These are phyloP conservation scores for Daboia siamensis DNA, from an alignment of 2,113 vertebrate species.

Conservation along the genomic window DNA sequence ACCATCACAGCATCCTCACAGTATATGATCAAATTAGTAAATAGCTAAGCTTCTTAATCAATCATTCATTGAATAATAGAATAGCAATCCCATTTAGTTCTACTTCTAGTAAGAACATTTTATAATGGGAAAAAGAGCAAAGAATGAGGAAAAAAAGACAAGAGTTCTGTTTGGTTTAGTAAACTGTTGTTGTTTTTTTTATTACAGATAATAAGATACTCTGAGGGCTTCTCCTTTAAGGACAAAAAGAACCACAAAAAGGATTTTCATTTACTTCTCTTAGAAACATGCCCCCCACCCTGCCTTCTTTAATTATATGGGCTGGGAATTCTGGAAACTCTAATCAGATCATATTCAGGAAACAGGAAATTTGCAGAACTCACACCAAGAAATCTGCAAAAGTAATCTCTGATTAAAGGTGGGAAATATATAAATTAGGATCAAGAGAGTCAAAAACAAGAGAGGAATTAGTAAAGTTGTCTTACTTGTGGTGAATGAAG, in stretches of 20 bases:
- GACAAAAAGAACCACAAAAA: neutral
- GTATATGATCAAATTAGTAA: neutral
- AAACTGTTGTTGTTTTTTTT: neutral
- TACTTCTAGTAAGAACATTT: neutral
- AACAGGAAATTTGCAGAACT: neutral
- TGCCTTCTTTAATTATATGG: neutral
- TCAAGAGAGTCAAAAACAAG: neutral
- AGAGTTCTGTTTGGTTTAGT: neutral
- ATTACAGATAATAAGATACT: neutral
- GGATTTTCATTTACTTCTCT: neutral
- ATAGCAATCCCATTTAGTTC: neutral
- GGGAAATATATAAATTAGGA: neutral
- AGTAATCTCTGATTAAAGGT: neutral
- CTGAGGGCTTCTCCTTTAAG: neutral
- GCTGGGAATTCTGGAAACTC: neutral
- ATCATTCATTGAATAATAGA: neutral
- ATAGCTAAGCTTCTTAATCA: neutral
- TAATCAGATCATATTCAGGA: neutral
- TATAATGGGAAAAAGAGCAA: neutral
- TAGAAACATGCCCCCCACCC: too few species aligned
- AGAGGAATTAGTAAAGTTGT: neutral
- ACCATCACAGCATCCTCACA: neutral
- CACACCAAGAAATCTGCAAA: neutral
- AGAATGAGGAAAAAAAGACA: neutral
- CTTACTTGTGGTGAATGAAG: conserved; percentile 67